Conservation (phyloP, 2,113 vertebrate species). For the Aplodontia rufa region DNA sequence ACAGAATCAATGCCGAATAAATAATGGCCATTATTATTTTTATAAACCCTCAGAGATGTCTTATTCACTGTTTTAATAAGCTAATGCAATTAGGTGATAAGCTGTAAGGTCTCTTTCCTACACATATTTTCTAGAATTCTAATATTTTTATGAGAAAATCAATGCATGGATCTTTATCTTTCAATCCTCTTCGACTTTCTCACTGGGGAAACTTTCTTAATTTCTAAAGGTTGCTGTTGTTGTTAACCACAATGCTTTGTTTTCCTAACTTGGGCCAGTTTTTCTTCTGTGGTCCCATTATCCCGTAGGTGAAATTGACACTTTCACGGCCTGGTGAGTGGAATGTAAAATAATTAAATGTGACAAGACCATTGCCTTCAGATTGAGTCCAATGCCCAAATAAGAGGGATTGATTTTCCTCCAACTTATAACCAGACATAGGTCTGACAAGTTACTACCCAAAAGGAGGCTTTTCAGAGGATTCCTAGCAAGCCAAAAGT, state of each 20-base stretch:
- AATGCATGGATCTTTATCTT: slow-evolving; percentile 31
- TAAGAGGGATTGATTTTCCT: slow-evolving; percentile 75
- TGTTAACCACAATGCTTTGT: slow-evolving; percentile 43
- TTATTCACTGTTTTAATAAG: not conserved
- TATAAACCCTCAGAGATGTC: not conserved
- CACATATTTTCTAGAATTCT: slow-evolving; percentile 26
- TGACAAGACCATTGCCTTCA: slow-evolving; percentile 72
- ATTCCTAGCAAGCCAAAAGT: slow-evolving; percentile 12
- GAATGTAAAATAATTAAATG: slow-evolving; percentile 76
- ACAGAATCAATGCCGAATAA: slow-evolving; percentile 43
- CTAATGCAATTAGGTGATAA: not conserved
- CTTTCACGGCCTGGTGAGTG: slow-evolving; percentile 57
- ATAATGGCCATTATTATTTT: not conserved
- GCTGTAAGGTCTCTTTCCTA: not conserved
- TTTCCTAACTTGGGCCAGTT: slow-evolving; percentile 36
- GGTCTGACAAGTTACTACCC: slow-evolving; percentile 53
- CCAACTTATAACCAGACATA: slow-evolving; percentile 61
- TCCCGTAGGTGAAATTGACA: slow-evolving; percentile 63
- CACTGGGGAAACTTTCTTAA: not conserved
- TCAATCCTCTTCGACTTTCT: not conserved
- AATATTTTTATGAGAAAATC: slow-evolving; percentile 50
- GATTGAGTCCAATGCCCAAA: slow-evolving; percentile 60
- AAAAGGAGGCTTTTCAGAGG: slow-evolving; percentile 23
- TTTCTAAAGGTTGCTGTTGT: slow-evolving; percentile 46
- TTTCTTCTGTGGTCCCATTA: slow-evolving; percentile 42